These are phyloP conservation scores for Congeria kusceri DNA, from an alignment of 2,888 invertebrate genomes.

Conservation along the genomic window DNA sequence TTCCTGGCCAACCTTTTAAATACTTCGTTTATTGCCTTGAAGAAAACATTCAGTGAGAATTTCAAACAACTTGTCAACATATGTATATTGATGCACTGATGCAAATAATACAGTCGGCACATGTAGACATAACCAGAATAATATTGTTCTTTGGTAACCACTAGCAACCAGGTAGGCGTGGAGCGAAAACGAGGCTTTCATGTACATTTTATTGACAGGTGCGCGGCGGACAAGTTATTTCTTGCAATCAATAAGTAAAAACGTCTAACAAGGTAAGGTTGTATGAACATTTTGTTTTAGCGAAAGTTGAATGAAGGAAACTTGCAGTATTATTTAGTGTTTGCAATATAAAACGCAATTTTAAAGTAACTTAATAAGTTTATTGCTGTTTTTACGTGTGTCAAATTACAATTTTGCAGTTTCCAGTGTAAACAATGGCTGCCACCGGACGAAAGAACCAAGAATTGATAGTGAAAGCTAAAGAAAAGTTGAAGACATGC, in stretches of 20 bases:
- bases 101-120: too few species aligned
- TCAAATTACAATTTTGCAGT: background rate
- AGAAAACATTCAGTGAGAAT: too few species aligned
- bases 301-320: background rate
- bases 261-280: background rate
- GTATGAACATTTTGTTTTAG: background rate
- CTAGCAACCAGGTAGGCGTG: constrained; percentile 40
- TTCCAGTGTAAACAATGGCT: constrained; percentile 86
- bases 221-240: constrained; percentile 27
- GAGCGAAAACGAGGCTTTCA: constrained; percentile 45
- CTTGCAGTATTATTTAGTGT: too few species aligned
- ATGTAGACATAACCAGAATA: too few species aligned
- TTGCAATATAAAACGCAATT: too few species aligned
- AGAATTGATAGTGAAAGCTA: constrained; percentile 90
- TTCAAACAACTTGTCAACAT: too few species aligned
- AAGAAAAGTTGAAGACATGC: constrained; percentile 87
- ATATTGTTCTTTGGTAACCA: constrained; percentile 10
- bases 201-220: constrained; percentile 47
- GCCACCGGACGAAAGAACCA: constrained; percentile 91
- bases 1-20: too few species aligned
- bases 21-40: too few species aligned
- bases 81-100: too few species aligned
- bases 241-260: constrained; percentile 29
- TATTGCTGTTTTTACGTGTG: background rate
- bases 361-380: background rate